These are phyloP conservation scores for Stenolophus ochropezus DNA, from an alignment of 2,888 invertebrate genomes.

Conservation along the genomic window DNA sequence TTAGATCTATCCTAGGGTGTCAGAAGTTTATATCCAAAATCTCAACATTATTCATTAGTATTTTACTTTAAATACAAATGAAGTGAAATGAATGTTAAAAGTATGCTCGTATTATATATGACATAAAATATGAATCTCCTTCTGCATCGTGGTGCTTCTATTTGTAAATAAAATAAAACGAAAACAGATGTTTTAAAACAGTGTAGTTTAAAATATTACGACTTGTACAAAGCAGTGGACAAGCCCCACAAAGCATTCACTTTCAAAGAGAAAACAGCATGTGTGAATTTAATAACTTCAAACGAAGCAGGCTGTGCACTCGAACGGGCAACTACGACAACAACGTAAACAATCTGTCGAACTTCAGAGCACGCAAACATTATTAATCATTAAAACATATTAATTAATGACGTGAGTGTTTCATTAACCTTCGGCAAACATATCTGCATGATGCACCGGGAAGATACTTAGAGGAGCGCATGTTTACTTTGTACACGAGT, in stretches of 20 bases:
- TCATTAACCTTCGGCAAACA: slow-evolving; percentile 14
- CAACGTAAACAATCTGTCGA: slow-evolving; percentile 4
- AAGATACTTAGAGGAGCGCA: neutral
- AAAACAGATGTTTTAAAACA: neutral
- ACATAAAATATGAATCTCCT: no score
- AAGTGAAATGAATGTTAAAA: no score
- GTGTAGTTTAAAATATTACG: neutral
- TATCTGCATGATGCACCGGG: neutral
- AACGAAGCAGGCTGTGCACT: neutral
- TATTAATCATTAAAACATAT: slow-evolving; percentile 9
- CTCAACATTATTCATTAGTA: no score
- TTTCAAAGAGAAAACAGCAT: slow-evolving; percentile 15
- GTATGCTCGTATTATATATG: no score
- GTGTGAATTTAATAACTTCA: slow-evolving; percentile 20
- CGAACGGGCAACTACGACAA: neutral
- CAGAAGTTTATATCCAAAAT: no score
- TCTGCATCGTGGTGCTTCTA: no score
- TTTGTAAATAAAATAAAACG: neutral
- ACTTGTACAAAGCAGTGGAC: neutral
- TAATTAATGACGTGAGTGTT: neutral
- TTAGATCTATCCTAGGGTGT: no score
- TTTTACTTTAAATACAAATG: no score
- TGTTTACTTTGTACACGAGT: neutral
- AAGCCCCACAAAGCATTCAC: neutral
- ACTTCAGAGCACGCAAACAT: neutral